Evolutionary conservation across 2,797 vertebrate genomes (phyloP).

Genomic region (Threskiornis aethiopicus): DNA sequence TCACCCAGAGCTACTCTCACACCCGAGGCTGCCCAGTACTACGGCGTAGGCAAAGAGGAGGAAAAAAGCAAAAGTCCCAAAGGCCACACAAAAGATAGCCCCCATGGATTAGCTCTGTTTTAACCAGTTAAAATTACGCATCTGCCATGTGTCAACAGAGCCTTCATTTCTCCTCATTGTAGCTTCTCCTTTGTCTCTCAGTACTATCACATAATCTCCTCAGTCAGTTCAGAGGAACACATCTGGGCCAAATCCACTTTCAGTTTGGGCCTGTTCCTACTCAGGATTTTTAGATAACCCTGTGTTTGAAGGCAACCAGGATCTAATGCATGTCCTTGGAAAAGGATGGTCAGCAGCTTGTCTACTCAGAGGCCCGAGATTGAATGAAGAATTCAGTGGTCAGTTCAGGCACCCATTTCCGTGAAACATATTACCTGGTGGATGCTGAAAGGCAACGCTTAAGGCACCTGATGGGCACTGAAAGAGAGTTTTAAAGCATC

Average conservation of each 20-base stretch:
- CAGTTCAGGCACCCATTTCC: not conserved
- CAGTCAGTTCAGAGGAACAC: not conserved
- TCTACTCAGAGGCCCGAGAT: not conserved
- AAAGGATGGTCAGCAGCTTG: not conserved
- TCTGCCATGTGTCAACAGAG: conserved; percentile 13
- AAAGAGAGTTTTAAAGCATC: not conserved
- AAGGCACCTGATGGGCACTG: not conserved
- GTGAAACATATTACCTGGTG: not conserved
- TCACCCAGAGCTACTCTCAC: not conserved
- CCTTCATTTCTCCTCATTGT: not conserved
- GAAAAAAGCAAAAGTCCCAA: not conserved
- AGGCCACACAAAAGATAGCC: conserved; percentile 12
- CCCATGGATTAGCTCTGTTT: not conserved
- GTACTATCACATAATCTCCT: not conserved
- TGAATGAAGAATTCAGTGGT: not conserved
- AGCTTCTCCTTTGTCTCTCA: not conserved
- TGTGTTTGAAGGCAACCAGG: not conserved
- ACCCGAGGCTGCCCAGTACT: not conserved
- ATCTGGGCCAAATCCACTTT: not conserved
- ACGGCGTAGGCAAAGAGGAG: accelerated
- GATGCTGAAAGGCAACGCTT: not conserved
- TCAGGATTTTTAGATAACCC: not conserved
- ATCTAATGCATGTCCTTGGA: not conserved
- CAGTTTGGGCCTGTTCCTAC: not conserved
- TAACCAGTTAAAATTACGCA: conserved; percentile 1